Evolutionary conservation across 1,140 invertebrate genomes (phyloP), one percentile per base, ranked within the genome.

Genomic region (Phymorhynchus buccinoides): DNA sequence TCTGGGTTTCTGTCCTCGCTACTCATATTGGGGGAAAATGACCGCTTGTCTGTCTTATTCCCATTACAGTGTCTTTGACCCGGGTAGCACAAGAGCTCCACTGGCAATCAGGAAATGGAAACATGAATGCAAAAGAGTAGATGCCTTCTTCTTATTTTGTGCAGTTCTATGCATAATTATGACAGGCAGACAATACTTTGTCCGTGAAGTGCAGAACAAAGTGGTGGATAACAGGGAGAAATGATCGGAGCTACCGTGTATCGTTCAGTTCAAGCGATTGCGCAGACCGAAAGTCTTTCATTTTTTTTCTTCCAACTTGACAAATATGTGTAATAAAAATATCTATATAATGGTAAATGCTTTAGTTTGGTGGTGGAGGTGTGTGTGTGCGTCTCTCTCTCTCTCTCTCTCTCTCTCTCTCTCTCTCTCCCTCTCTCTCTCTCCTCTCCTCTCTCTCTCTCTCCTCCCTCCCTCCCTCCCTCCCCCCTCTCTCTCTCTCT

Each of bases 371-470:
- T n/a, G n/a, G n/a, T n/a, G n/a, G n/a, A n/a, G n/a, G n/a, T n/a
- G n/a, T 52, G 48, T 22, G 9, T 52, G 4, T 27, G 27, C 62
- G 27, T 4, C 62, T 52, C 48, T 52, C 48, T 52, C 48, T 52
- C 73, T 77, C 73, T 77, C n/a, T 1, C 32, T 77, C n/a, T 77
- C 73, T 35, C 41, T 52, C 73, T 77, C 73, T 77, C n/a, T 1
- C 32, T 77, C n/a, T 77, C 73, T 35, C 44, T 27, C 41, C 39
- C 73, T 77, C n/a, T 1, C 32, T 77, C 37, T 79, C 77, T 42
- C 44, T 68, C 77, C 44, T 41, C 44, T 16, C 4, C 41, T 79
- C 37, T 79, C 77, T 42, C 44, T 68, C 30, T 30, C 77, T 79
- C 77, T 48, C 77, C 39, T 79, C 39, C 14, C 37, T 42, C 77